A percentile compares a stretch with the other conserved stretches of the same genome.
Conservation (phyloP, 2,797 vertebrate genomes). For the Sebastolobus alascanus region DNA sequence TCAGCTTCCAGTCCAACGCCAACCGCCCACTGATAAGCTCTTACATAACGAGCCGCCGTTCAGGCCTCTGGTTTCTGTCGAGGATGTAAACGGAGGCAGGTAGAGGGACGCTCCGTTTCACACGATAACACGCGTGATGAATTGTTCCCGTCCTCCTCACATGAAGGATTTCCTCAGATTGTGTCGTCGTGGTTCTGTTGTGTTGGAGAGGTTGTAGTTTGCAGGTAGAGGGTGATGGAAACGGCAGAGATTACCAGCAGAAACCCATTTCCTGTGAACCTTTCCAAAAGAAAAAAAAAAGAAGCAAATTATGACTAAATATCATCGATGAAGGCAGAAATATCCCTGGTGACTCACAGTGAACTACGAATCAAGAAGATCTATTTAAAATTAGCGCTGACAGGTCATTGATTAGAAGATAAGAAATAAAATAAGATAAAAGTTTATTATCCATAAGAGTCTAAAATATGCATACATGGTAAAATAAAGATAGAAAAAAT, state of each 20-base stretch:
- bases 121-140: neutral
- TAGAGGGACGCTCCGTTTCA: neutral
- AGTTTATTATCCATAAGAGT: too few species aligned
- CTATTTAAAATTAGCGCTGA: too few species aligned
- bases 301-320: neutral
- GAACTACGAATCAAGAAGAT: too few species aligned
- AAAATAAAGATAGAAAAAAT: too few species aligned
- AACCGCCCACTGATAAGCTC: constrained; percentile 49
- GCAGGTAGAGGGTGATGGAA: neutral
- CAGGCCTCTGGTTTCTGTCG: constrained; percentile 23
- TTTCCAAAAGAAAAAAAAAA: too few species aligned
- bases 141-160: neutral
- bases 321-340: neutral
- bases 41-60: constrained; percentile 39
- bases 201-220: neutral
- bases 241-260: too few species aligned
- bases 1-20: constrained; percentile 38
- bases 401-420: too few species aligned
- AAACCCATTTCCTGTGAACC: too few species aligned
- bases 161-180: neutral
- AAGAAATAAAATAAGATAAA: too few species aligned
- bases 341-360: too few species aligned
- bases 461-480: too few species aligned
- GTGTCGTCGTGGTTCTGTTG: neutral
- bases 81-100: constrained; percentile 40